These are phyloP conservation scores for Acridotheres tristis DNA, from an alignment of 2,797 vertebrate genomes.

Conservation along the genomic window DNA sequence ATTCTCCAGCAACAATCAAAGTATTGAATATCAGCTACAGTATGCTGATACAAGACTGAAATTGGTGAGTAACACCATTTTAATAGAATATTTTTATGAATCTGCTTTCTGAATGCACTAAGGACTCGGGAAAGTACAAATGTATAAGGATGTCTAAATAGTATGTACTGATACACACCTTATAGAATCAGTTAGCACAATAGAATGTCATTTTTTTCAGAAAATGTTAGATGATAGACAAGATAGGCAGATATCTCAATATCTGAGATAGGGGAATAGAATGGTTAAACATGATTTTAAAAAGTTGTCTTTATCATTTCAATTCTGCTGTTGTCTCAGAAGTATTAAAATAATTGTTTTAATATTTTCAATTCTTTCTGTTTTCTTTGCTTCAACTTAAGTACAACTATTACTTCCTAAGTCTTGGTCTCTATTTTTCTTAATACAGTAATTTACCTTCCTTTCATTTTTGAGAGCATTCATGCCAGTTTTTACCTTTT, in stretches of 20 bases:
- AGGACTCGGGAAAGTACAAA: not conserved
- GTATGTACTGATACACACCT: not conserved
- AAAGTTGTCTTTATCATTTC: not conserved
- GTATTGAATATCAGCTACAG: not conserved
- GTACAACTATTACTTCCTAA: not conserved
- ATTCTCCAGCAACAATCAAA: not conserved
- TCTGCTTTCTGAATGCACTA: not conserved
- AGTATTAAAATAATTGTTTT: not conserved
- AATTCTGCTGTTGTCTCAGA: not conserved
- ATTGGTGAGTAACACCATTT: not conserved
- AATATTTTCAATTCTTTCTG: not conserved
- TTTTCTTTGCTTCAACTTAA: not conserved
- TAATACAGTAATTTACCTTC: not conserved
- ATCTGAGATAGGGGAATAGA: not conserved
- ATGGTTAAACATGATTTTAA: accelerated
- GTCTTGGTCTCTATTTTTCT: not conserved
- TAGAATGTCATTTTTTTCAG: not conserved
- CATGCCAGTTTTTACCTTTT: not conserved
- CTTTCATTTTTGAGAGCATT: not conserved
- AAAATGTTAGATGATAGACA: not conserved
- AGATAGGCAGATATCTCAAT: not conserved
- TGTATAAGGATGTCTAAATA: not conserved
- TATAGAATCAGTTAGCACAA: not conserved
- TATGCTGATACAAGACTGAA: not conserved
- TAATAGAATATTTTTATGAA: not conserved